A percentile compares a stretch with the other conserved stretches of the same genome.
Evolutionary conservation across 2,888 invertebrate genomes (phyloP).

Genomic region (Metellina segmentata): DNA sequence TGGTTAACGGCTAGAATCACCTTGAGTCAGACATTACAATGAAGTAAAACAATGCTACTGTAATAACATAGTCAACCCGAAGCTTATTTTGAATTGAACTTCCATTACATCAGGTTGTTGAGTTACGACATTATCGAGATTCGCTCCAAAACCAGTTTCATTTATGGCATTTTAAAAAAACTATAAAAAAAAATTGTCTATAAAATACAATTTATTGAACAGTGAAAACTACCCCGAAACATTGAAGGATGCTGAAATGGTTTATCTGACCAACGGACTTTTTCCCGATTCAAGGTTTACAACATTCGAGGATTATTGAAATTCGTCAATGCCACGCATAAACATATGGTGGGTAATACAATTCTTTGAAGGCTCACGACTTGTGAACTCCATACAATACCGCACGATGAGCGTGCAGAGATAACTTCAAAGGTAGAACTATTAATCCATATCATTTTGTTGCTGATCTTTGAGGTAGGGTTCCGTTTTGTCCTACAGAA

Average conservation of each 20-base stretch:
- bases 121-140: neutral
- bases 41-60: neutral
- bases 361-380: neutral
- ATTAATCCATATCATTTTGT: neutral
- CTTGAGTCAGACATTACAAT: neutral
- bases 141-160: neutral
- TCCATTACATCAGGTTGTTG: neutral
- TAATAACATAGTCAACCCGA: neutral
- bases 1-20: neutral
- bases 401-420: neutral
- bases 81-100: neutral
- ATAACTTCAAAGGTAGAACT: neutral
- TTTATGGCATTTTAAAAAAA: neutral
- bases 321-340: neutral
- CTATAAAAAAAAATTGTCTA: constrained; percentile 13
- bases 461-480: neutral
- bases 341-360: neutral
- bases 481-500: neutral
- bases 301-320: neutral
- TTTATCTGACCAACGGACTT: neutral
- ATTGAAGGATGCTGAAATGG: neutral
- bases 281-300: constrained; percentile 18
- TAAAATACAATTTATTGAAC: neutral
- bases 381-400: neutral
- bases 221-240: constrained; percentile 10